Evolutionary conservation across 2,888 invertebrate genomes (phyloP).

Genomic region (Alsophila aescularia): DNA sequence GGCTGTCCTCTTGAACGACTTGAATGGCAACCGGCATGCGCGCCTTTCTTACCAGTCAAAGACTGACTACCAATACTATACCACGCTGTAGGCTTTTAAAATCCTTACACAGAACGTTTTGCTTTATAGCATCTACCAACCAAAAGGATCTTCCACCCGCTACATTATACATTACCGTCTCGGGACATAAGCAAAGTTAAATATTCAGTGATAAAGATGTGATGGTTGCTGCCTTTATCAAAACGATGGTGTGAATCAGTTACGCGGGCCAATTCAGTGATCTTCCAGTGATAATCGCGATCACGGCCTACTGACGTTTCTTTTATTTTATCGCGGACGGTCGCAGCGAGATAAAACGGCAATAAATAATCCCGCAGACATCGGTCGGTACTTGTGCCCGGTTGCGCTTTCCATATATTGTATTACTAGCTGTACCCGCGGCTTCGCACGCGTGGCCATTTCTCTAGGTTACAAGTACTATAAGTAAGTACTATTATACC

Average conservation of each 20-base stretch:
- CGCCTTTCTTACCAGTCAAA: conserved; percentile 65
- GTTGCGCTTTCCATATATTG: conserved; percentile 77
- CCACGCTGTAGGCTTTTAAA: conserved; percentile 65
- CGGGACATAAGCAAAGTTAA: background rate
- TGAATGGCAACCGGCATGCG: conserved; percentile 62
- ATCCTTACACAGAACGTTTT: conserved; percentile 69
- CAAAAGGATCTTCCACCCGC: conserved; percentile 11
- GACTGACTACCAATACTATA: conserved; percentile 75
- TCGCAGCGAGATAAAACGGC: conserved; percentile 76
- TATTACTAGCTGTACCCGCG: too few species aligned
- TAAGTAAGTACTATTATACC: too few species aligned
- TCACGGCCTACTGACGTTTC: conserved; percentile 76
- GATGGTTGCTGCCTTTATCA: conserved; percentile 39
- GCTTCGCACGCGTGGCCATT: too few species aligned
- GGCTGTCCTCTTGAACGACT: conserved; percentile 64
- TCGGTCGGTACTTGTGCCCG: conserved; percentile 67
- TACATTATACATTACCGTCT: conserved; percentile 45
- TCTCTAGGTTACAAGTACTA: too few species aligned
- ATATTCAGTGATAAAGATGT: conserved; percentile 19
- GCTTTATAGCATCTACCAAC: conserved; percentile 52
- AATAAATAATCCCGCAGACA: conserved; percentile 79
- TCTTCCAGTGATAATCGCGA: conserved; percentile 79
- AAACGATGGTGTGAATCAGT: conserved; percentile 42
- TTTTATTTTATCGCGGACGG: conserved; percentile 80
- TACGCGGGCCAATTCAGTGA: conserved; percentile 69